Percentiles rank a stretch among this genome's conserved stretches.
Evolutionary conservation across 2,113 vertebrate species (phyloP).

Genomic region (Butorides virescens): DNA sequence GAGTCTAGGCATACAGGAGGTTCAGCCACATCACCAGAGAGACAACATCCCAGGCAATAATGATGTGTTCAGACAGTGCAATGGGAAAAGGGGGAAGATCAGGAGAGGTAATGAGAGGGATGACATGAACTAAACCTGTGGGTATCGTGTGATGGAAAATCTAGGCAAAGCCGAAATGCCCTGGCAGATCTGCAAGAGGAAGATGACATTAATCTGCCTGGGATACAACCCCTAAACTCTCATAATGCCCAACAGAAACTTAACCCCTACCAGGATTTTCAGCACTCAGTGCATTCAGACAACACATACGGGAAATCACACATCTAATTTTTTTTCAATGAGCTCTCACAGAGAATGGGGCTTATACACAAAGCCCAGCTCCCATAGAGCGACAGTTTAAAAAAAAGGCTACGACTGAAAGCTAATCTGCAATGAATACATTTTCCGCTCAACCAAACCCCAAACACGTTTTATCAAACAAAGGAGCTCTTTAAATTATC

Average conservation of each 20-base stretch:
- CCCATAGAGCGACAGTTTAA: background rate
- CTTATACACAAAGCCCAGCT: background rate
- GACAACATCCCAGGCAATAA: background rate
- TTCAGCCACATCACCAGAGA: background rate
- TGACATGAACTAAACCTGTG: background rate
- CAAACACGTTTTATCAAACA: background rate
- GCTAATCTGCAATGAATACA: background rate
- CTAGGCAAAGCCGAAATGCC: background rate
- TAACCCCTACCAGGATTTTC: background rate
- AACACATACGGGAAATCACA: background rate
- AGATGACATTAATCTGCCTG: fast-evolving
- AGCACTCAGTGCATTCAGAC: background rate
- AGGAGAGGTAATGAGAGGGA: background rate
- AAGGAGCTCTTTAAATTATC: background rate
- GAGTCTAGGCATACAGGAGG: background rate
- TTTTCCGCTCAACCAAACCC: background rate
- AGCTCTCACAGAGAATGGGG: background rate
- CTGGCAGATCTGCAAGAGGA: background rate
- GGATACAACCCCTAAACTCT: background rate
- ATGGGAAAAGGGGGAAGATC: background rate
- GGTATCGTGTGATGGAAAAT: background rate
- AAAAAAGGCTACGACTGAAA: background rate
- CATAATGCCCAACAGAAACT: background rate
- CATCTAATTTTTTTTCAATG: background rate
- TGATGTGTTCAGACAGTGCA: background rate